Conservation (phyloP, 2,113 vertebrate genomes). For the Ceuthmochares aereus region DNA sequence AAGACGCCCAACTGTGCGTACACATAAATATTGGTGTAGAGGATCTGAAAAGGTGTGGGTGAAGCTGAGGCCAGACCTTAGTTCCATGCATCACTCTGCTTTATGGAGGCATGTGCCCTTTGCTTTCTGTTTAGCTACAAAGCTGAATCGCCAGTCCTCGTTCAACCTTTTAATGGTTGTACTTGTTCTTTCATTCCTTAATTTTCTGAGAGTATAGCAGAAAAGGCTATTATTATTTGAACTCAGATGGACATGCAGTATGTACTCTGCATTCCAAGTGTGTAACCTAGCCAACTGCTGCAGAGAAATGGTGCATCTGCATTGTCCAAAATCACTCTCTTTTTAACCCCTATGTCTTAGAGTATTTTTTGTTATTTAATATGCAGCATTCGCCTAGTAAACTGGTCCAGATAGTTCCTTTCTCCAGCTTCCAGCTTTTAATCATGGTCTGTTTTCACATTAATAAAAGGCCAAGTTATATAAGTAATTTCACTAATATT, state of each 20-base stretch:
- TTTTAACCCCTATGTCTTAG: not conserved
- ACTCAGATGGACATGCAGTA: not conserved
- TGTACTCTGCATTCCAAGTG: not conserved
- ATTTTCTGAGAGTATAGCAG: not conserved
- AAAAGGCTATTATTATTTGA: not conserved
- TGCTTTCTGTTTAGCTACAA: not conserved
- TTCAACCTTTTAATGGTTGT: not conserved
- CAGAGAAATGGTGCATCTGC: not conserved
- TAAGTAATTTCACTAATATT: conserved; percentile 65
- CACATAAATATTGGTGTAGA: fast-evolving
- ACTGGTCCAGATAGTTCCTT: conserved; percentile 13
- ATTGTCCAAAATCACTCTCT: not conserved
- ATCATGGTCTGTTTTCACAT: conserved; percentile 55
- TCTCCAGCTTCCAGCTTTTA: conserved; percentile 54
- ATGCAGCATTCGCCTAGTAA: not conserved
- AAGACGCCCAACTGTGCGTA: fast-evolving
- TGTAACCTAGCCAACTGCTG: not conserved
- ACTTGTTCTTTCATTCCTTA: not conserved
- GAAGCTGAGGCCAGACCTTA: not conserved
- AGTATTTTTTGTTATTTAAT: conserved; percentile 10
- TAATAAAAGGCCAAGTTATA: conserved; percentile 60
- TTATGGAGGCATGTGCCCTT: not conserved
- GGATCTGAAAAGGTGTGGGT: not conserved
- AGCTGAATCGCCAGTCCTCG: not conserved
- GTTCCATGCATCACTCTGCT: not conserved